These are phyloP conservation scores for Sitta carolinensis DNA, from an alignment of 2,797 vertebrate species.

Conservation along the genomic window DNA sequence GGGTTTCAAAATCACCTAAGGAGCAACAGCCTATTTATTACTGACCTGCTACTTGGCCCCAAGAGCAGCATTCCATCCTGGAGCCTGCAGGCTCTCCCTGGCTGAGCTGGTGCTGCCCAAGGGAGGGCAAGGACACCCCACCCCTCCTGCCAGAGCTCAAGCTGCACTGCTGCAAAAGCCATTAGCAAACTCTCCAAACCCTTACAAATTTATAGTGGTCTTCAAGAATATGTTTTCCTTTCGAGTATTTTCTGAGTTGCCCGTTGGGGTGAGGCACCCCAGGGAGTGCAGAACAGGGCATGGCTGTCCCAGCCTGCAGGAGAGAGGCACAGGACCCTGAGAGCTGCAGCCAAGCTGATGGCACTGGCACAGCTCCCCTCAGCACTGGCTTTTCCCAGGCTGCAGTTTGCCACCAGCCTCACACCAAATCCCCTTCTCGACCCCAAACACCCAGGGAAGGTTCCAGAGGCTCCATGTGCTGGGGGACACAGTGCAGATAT, in stretches of 20 bases:
- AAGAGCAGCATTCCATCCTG: background rate
- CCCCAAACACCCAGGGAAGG: background rate
- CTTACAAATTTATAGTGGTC: background rate
- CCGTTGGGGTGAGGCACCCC: background rate
- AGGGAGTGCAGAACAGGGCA: background rate
- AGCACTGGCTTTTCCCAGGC: background rate
- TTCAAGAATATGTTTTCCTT: background rate
- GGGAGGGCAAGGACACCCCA: background rate
- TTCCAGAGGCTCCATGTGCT: background rate
- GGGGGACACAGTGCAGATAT: background rate
- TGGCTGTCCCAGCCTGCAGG: background rate
- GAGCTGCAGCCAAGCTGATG: too few species aligned
- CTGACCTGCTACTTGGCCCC: background rate
- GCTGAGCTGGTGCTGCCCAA: background rate
- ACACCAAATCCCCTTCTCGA: background rate
- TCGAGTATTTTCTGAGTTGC: background rate
- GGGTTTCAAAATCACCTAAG: background rate
- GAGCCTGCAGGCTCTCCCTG: background rate
- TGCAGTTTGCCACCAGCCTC: fast-evolving
- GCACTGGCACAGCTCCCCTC: background rate
- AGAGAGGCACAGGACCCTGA: background rate
- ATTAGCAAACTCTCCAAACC: background rate
- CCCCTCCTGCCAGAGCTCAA: background rate
- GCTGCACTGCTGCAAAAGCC: background rate
- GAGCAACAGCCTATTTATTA: background rate